phyloP scores from a whole-genome alignment of 2,888 invertebrate genomes.

The Caenorhabditis virilis region DNA sequence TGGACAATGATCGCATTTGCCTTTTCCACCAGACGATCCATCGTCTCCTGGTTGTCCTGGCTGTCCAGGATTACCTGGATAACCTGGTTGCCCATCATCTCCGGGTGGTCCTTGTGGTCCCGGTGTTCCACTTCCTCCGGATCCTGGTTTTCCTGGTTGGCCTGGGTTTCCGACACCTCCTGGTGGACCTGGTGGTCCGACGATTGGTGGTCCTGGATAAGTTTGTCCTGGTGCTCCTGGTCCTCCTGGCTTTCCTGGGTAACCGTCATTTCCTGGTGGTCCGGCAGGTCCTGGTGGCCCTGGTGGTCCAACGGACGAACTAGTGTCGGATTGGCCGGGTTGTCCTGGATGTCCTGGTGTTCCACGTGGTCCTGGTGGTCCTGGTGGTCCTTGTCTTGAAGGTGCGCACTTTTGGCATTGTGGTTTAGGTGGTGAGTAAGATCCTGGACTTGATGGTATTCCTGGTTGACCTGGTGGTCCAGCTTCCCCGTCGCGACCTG shows the following conservation, averaged over 20 bases:
- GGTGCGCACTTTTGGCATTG: constrained; percentile 34
- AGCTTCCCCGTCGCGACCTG: constrained; percentile 28
- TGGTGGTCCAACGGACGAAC: constrained; percentile 38
- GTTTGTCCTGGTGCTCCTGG: constrained; percentile 40
- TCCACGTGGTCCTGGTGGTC: constrained; percentile 47
- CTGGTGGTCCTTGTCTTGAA: constrained; percentile 31
- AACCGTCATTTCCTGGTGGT: constrained; percentile 44
- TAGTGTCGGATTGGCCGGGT: constrained; percentile 15
- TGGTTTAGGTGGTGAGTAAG: background rate
- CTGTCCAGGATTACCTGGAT: constrained; percentile 23
- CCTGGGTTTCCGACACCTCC: constrained; percentile 40
- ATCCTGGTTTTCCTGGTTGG: constrained; percentile 36
- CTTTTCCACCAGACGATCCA: constrained; percentile 31
- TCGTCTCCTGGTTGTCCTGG: constrained; percentile 36
- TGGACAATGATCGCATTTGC: constrained; percentile 45
- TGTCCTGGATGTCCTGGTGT: constrained; percentile 34
- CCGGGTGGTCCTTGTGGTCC: constrained; percentile 44
- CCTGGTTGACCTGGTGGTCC: constrained; percentile 34
- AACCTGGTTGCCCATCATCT: constrained; percentile 32
- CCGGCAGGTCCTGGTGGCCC: constrained; percentile 47
- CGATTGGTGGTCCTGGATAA: constrained; percentile 16
- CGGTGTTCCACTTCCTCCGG: constrained; percentile 31
- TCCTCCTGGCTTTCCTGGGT: constrained; percentile 39
- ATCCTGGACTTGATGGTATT: constrained; percentile 12
- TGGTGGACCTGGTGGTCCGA: constrained; percentile 35